phyloP scores from a whole-genome alignment of 2,113 vertebrate genomes.

The Burhinus bistriatus region DNA sequence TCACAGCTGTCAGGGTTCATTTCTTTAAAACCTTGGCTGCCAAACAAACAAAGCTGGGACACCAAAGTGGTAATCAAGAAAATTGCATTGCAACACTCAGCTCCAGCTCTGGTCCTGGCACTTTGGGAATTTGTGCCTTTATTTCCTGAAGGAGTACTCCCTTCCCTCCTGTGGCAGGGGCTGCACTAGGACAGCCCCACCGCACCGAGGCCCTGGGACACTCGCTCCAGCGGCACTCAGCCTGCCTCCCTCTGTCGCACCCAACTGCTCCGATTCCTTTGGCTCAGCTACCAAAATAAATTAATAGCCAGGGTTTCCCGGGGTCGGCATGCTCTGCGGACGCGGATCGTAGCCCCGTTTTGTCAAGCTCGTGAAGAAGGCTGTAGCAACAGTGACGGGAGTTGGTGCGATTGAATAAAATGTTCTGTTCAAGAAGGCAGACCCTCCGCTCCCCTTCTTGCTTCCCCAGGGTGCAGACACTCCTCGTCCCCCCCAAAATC shows the following conservation, averaged over 20 bases:
- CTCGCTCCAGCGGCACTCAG: not conserved
- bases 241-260: not conserved
- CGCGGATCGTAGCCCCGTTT: not conserved
- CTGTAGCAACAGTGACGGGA: not conserved
- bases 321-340: not conserved
- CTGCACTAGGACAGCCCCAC: not conserved
- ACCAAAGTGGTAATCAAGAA: not conserved
- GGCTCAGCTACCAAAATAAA: not conserved
- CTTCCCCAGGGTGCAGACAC: not conserved
- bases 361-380: not conserved
- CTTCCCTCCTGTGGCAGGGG: not conserved
- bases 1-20: not conserved
- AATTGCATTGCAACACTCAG: not conserved
- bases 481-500: accelerated
- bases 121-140: not conserved
- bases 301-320: not conserved
- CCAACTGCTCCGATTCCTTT: not conserved
- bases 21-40: not conserved
- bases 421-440: not conserved
- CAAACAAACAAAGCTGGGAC: not conserved
- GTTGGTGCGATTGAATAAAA: not conserved
- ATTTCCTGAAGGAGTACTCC: not conserved
- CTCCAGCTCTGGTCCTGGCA: not conserved
- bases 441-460: not conserved
- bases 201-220: accelerated